Conservation (phyloP, 2,888 invertebrate species). For the Plagiodera versicolora region DNA sequence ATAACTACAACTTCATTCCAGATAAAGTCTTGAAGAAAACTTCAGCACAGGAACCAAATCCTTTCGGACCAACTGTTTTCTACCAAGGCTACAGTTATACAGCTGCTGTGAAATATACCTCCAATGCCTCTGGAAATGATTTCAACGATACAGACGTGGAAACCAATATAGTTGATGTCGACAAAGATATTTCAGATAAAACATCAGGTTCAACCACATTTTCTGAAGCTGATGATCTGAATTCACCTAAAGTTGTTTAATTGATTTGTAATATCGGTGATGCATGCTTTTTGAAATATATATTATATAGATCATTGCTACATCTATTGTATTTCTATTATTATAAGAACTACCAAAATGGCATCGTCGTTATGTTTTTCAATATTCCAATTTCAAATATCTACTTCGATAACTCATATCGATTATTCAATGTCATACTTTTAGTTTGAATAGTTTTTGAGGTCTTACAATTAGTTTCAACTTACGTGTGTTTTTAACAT, state of each 20-base stretch:
- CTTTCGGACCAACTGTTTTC: background rate
- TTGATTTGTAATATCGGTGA: background rate
- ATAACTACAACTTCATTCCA: background rate
- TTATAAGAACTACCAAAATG: no score
- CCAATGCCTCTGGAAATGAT: background rate
- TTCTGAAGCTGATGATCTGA: conserved; percentile 11
- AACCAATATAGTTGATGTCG: background rate
- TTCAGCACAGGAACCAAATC: background rate
- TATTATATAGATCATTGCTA: no score
- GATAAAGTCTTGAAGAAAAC: background rate
- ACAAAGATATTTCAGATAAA: background rate
- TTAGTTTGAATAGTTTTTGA: no score
- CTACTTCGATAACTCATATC: no score
- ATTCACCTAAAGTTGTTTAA: background rate
- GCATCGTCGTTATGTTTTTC: no score
- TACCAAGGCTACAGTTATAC: conserved; percentile 11
- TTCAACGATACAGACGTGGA: background rate
- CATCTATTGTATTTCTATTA: no score
- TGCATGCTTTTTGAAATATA: no score
- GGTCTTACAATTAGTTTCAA: no score
- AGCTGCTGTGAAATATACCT: background rate
- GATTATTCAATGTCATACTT: no score
- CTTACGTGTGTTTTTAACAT: no score
- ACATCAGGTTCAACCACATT: background rate
- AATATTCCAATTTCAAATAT: no score